phyloP scores from a whole-genome alignment of 1,140 invertebrate genomes.

The Drosophila tsacasi region DNA sequence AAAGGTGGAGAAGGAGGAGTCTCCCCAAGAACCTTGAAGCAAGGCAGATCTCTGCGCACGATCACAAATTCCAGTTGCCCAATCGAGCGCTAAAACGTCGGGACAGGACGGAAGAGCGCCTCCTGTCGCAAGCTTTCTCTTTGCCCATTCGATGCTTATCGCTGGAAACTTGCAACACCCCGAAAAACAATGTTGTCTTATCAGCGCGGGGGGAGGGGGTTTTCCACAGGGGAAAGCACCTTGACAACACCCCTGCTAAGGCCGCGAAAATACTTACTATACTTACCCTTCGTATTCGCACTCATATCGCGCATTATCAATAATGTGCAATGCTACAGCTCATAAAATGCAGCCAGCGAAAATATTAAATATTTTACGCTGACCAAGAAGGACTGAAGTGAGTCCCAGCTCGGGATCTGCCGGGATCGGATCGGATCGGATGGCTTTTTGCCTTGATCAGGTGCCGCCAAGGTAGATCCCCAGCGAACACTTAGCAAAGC shows the following conservation, averaged over 20 bases:
- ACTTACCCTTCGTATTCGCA: constrained; percentile 15
- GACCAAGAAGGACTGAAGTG: constrained; percentile 13
- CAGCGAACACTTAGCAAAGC: constrained; percentile 75
- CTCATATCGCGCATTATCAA: constrained; percentile 73
- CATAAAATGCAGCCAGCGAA: constrained; percentile 65
- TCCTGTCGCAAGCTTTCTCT: constrained; percentile 67
- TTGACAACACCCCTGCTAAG: constrained; percentile 76
- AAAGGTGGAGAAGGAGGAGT: not conserved
- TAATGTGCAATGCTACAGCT: constrained; percentile 81
- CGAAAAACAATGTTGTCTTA: constrained; percentile 64
- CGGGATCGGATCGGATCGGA: constrained; percentile 31
- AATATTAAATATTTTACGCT: constrained; percentile 76
- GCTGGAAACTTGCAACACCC: constrained; percentile 60
- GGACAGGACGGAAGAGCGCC: constrained; percentile 20
- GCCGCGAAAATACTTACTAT: constrained; percentile 11
- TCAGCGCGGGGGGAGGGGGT: constrained; percentile 7
- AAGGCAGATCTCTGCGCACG: constrained; percentile 63
- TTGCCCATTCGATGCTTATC: constrained; percentile 71
- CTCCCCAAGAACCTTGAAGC: constrained; percentile 31
- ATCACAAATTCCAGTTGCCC: constrained; percentile 72
- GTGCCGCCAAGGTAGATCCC: constrained; percentile 70
- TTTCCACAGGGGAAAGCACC: constrained; percentile 10
- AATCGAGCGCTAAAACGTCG: constrained; percentile 56
- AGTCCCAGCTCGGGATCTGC: constrained; percentile 22
- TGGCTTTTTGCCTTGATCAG: constrained; percentile 70